A percentile compares a stretch with the other conserved stretches of the same genome.
Evolutionary conservation across 2,888 invertebrate genomes (phyloP).

Genomic region (Phanerotoma sp.): DNA sequence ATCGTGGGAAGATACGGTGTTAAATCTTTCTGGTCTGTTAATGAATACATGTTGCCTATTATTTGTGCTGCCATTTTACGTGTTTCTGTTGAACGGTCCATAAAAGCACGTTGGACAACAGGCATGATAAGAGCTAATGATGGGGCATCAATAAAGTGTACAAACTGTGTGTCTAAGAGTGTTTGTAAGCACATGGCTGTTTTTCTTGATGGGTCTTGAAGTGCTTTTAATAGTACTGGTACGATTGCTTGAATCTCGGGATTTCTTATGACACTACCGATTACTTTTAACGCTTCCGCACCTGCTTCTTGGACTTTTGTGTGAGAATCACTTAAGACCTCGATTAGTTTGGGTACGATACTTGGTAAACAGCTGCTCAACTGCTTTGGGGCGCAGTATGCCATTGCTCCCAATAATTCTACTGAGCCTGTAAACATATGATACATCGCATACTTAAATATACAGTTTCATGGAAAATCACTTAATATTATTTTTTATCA

Average conservation of each 20-base stretch:
- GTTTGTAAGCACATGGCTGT: constrained; percentile 93
- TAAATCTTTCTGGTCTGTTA: constrained; percentile 98
- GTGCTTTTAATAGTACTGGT: constrained; percentile 81
- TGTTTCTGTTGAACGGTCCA: constrained; percentile 96
- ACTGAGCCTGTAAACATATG: constrained; percentile 72
- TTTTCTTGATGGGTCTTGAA: constrained; percentile 95
- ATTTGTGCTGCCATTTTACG: constrained; percentile 99
- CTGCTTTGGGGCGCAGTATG: constrained; percentile 98
- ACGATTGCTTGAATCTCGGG: constrained; percentile 97
- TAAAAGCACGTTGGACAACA: constrained; percentile 95
- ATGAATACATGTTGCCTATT: constrained; percentile 98
- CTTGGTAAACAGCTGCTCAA: constrained; percentile 95
- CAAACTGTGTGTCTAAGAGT: constrained; percentile 92
- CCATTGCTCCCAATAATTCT: constrained; percentile 96
- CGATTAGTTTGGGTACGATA: constrained; percentile 97
- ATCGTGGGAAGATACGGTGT: constrained; percentile 95
- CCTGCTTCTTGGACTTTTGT: constrained; percentile 97
- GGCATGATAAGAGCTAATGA: constrained; percentile 99
- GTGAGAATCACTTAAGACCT: constrained; percentile 96
- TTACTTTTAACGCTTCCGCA: constrained; percentile 91
- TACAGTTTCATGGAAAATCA: background rate
- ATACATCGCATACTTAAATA: background rate
- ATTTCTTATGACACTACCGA: constrained; percentile 97
- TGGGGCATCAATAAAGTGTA: constrained; percentile 99
- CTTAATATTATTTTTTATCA: no score